Evolutionary conservation across 2,797 vertebrate species (phyloP).

Genomic region (Oryzias dopingdopingensis): DNA sequence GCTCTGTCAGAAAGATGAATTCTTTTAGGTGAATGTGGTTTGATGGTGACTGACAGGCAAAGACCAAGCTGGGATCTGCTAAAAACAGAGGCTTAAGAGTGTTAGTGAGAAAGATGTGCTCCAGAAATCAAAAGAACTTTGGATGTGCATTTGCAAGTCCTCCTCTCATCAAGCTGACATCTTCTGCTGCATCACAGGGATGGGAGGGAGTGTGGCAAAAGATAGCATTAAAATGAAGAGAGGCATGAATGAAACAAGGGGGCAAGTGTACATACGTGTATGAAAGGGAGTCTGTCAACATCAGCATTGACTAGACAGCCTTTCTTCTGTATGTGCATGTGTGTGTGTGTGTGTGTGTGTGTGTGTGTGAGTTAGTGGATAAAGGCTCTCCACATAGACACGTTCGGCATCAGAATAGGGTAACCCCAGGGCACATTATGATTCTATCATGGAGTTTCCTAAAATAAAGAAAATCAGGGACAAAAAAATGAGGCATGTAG

Average conservation of each 20-base stretch:
- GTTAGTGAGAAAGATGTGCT: slow-evolving; percentile 23
- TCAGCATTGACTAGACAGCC: neutral
- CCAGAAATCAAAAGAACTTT: slow-evolving; percentile 46
- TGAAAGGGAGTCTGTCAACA: slow-evolving; percentile 5
- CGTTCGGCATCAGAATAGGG: too few relatives aligned
- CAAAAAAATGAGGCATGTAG: too few relatives aligned
- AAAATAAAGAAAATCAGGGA: too few relatives aligned
- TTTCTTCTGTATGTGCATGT: too few relatives aligned
- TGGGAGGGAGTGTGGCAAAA: slow-evolving; percentile 1
- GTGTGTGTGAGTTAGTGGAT: too few relatives aligned
- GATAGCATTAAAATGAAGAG: slow-evolving; percentile 6
- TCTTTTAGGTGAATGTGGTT: slow-evolving; percentile 5
- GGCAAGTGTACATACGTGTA: slow-evolving; percentile 4
- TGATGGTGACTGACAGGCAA: slow-evolving; percentile 24
- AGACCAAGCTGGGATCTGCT: slow-evolving; percentile 22
- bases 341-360: too few relatives aligned
- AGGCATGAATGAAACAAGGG: neutral
- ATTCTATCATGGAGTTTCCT: too few relatives aligned
- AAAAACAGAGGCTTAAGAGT: slow-evolving; percentile 44
- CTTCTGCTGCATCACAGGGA: slow-evolving; percentile 6
- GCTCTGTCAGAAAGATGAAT: slow-evolving; percentile 5
- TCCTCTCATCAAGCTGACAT: slow-evolving; percentile 29
- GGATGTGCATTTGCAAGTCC: slow-evolving; percentile 22
- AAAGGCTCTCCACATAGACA: too few relatives aligned
- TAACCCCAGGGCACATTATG: too few relatives aligned